A percentile compares a stretch with the other conserved stretches of the same genome.
Evolutionary conservation across 2,797 vertebrate species (phyloP).

Genomic region (Falco cherrug): DNA sequence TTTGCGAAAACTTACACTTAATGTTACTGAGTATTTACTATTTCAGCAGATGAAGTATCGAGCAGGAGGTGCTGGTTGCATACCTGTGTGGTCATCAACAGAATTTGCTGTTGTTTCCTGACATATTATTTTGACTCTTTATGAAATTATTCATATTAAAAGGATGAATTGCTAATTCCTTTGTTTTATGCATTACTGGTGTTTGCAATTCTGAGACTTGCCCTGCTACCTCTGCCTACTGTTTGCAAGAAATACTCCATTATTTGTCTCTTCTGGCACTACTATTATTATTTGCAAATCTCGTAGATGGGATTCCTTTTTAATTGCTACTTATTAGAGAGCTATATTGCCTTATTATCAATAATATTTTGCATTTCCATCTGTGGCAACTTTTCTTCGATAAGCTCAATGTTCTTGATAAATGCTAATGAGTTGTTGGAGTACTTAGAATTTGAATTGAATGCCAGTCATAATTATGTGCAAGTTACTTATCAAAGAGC

Average conservation of each 20-base stretch:
- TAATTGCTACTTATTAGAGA: background rate
- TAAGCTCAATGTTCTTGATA: background rate
- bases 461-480: background rate
- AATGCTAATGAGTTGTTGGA: background rate
- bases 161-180: background rate
- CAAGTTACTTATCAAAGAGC: background rate
- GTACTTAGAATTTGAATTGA: background rate
- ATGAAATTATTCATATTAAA: background rate
- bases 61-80: background rate
- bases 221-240: background rate
- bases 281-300: background rate
- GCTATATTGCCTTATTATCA: background rate
- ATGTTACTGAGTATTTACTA: background rate
- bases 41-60: background rate
- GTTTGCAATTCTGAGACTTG: background rate
- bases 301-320: background rate
- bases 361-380: background rate
- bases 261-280: background rate
- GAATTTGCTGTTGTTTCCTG: background rate
- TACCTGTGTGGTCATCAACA: background rate
- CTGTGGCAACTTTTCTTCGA: background rate
- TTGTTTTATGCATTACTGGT: background rate
- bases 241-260: background rate
- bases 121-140: background rate
- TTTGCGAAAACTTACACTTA: constrained; percentile 14